Evolutionary conservation across 2,113 vertebrate species (phyloP).

Genomic region (Brachyistius frenatus): DNA sequence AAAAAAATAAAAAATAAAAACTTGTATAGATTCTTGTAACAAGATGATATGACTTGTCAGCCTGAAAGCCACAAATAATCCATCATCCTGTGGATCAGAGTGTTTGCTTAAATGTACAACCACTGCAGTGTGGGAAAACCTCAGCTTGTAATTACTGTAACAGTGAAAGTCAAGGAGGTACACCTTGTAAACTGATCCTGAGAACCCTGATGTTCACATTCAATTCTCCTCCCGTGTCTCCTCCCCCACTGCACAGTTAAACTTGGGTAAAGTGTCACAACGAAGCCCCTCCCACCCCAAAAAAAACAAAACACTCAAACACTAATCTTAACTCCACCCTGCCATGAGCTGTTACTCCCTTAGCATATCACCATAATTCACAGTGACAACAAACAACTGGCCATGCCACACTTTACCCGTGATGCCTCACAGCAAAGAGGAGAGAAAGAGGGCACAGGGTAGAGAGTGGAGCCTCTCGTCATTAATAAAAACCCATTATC

Average conservation of each 20-base stretch:
- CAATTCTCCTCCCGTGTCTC: slow-evolving; percentile 52
- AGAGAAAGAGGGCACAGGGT: slow-evolving; percentile 29
- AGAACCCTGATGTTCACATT: slow-evolving; percentile 71
- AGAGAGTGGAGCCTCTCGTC: slow-evolving; percentile 48
- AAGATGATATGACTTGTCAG: slow-evolving; percentile 11
- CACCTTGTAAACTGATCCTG: slow-evolving; percentile 77
- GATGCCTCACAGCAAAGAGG: slow-evolving; percentile 55
- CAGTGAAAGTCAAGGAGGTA: slow-evolving; percentile 74
- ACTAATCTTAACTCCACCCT: slow-evolving; percentile 1
- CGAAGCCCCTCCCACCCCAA: neutral
- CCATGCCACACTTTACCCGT: slow-evolving; percentile 58
- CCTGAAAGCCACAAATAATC: slow-evolving; percentile 33
- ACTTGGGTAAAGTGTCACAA: slow-evolving; percentile 18
- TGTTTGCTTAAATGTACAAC: slow-evolving; percentile 55
- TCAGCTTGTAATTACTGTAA: slow-evolving; percentile 64
- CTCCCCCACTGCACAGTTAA: slow-evolving; percentile 15
- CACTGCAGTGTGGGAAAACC: slow-evolving; percentile 66
- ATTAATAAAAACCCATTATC: slow-evolving; percentile 53
- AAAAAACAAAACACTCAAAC: slow-evolving; percentile 21
- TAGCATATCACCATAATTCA: slow-evolving; percentile 79
- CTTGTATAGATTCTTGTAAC: slow-evolving; percentile 21
- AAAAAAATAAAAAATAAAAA: neutral
- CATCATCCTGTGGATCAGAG: slow-evolving; percentile 8
- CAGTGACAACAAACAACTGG: slow-evolving; percentile 83
- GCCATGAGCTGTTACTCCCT: slow-evolving; percentile 73